Percentiles rank a stretch among this genome's conserved stretches.
These are phyloP conservation scores for Uromys caudimaculatus DNA, from an alignment of 2,797 vertebrate species.

Conservation along the genomic window DNA sequence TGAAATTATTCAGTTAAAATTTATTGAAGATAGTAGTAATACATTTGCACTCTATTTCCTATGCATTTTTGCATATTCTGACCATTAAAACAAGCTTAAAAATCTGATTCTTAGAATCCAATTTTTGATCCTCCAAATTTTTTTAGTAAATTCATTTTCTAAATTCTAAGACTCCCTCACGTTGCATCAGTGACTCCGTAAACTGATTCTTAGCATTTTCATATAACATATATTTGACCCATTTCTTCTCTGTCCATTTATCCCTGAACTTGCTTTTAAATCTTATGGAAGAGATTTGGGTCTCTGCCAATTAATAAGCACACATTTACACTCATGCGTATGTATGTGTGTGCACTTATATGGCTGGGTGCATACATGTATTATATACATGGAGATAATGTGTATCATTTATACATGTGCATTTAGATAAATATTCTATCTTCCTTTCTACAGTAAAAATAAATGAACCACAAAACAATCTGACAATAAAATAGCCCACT, in stretches of 20 bases:
- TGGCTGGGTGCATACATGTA: conserved; percentile 56
- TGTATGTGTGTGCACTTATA: conserved; percentile 10
- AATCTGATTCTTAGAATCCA: conserved; percentile 86
- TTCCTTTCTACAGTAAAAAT: conserved; percentile 78
- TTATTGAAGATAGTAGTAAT: conserved; percentile 83
- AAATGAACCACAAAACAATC: conserved; percentile 74
- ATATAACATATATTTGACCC: conserved; percentile 79
- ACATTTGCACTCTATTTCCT: conserved; percentile 84
- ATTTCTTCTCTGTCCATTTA: conserved; percentile 71
- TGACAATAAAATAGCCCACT: conserved; percentile 64
- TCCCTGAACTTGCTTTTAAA: conserved; percentile 82
- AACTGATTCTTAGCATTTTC: conserved; percentile 84
- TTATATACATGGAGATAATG: conserved; percentile 73
- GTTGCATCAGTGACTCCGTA: conserved; percentile 86
- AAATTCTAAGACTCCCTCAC: conserved; percentile 87
- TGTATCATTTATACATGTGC: conserved; percentile 70
- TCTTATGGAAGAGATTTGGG: conserved; percentile 73
- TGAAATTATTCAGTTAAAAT: conserved; percentile 83
- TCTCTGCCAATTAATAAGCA: conserved; percentile 71
- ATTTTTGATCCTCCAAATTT: conserved; percentile 86
- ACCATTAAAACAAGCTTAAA: conserved; percentile 85
- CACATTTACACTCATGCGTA: background rate
- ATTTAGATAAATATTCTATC: conserved; percentile 76
- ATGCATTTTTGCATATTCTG: conserved; percentile 82
- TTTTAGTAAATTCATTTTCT: conserved; percentile 79